Evolutionary conservation across 2,888 invertebrate genomes (phyloP).

Genomic region (Campoplex nolae): DNA sequence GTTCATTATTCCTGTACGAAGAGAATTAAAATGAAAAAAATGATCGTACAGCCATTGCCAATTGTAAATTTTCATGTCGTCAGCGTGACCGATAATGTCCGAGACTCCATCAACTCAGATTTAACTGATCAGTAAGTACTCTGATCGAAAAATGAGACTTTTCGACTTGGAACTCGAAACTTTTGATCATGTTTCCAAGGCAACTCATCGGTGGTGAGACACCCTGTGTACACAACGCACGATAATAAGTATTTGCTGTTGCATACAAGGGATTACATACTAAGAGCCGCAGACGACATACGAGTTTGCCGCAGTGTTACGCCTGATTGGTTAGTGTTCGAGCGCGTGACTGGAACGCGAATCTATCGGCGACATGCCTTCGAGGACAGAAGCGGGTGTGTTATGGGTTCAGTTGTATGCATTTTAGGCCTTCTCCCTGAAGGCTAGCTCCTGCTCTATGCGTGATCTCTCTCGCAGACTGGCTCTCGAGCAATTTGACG

Average conservation of each 20-base stretch:
- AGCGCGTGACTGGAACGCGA: slow-evolving; percentile 54
- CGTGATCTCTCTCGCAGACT: not conserved
- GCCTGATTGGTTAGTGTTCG: slow-evolving; percentile 54
- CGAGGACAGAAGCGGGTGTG: slow-evolving; percentile 38
- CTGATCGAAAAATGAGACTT: not conserved
- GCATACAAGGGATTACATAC: slow-evolving; percentile 37
- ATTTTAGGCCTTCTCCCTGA: slow-evolving; percentile 10
- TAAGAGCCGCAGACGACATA: slow-evolving; percentile 15
- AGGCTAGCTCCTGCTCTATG: slow-evolving; percentile 30
- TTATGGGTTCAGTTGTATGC: slow-evolving; percentile 41
- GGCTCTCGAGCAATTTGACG: slow-evolving; percentile 43
- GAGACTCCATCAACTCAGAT: too few species aligned
- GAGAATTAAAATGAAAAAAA: too few species aligned
- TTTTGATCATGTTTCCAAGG: not conserved
- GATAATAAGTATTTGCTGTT: slow-evolving; percentile 29
- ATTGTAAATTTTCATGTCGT: too few species aligned
- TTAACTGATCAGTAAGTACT: too few species aligned
- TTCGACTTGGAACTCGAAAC: not conserved
- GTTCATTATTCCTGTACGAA: not conserved
- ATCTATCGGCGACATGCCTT: slow-evolving; percentile 55
- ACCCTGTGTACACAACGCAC: slow-evolving; percentile 22
- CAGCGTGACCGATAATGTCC: too few species aligned
- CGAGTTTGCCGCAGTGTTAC: slow-evolving; percentile 52
- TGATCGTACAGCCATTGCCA: too few species aligned
- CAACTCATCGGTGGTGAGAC: not conserved